Percentiles rank a stretch among this genome's conserved stretches.
phyloP scores from a whole-genome alignment of 2,113 vertebrate species.

The Gallinago media region DNA sequence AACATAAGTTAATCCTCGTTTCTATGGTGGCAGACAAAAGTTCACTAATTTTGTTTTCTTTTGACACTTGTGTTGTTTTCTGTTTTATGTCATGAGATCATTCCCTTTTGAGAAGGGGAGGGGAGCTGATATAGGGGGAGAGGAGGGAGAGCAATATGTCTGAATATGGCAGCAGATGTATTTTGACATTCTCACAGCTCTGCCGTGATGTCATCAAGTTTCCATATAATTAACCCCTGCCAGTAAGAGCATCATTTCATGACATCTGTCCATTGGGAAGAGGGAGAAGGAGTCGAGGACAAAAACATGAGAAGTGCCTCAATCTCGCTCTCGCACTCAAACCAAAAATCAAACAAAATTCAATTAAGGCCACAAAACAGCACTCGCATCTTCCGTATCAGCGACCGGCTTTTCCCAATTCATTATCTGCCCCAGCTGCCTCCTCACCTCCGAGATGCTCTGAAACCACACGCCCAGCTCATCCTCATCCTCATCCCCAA shows the following conservation, averaged over 20 bases:
- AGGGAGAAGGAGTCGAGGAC: not conserved
- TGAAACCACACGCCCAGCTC: not conserved
- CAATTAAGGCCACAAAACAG: not conserved
- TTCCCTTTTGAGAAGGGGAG: conserved; percentile 67
- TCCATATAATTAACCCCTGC: conserved; percentile 77
- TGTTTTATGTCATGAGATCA: conserved; percentile 82
- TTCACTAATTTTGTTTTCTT: conserved; percentile 89
- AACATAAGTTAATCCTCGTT: conserved; percentile 88
- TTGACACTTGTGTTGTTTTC: conserved; percentile 85
- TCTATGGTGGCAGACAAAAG: conserved; percentile 92
- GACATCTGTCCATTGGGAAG: conserved; percentile 62
- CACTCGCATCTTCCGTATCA: not conserved
- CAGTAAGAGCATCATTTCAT: conserved; percentile 66
- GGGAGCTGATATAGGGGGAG: conserved; percentile 60
- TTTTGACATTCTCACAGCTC: conserved; percentile 78
- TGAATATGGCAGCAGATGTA: conserved; percentile 76
- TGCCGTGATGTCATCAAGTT: conserved; percentile 80
- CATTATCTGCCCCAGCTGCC: not conserved
- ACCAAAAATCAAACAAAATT: not conserved
- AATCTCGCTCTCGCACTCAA: not conserved
- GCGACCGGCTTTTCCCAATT: not conserved
- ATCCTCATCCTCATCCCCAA: not conserved
- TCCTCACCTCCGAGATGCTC: not conserved
- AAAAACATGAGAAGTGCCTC: not conserved
- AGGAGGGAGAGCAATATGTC: conserved; percentile 73